These are phyloP conservation scores for Trachelus tabidus DNA, from an alignment of 2,888 invertebrate genomes.

Conservation along the genomic window DNA sequence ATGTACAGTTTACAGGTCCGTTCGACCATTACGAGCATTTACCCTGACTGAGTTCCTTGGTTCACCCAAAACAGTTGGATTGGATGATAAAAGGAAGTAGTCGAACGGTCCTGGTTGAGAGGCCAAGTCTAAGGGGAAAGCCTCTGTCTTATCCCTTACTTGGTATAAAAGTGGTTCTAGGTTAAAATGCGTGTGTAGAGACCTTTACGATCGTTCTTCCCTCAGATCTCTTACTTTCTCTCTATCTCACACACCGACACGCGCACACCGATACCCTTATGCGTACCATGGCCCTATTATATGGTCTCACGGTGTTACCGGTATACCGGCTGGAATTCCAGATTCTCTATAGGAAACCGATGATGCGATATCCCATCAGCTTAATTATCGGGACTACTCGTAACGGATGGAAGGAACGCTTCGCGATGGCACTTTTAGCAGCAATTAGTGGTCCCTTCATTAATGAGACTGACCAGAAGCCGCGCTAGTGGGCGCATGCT, in stretches of 20 bases:
- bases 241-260: not conserved
- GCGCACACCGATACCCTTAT: no score
- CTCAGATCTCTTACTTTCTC: not conserved
- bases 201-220: no score
- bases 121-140: no score
- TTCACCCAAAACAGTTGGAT: no score
- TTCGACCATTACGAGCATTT: slow-evolving; percentile 3
- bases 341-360: not conserved
- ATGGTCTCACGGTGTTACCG: not conserved
- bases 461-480: not conserved
- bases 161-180: no score
- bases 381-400: not conserved
- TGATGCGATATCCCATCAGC: not conserved
- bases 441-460: not conserved
- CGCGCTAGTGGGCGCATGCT: not conserved
- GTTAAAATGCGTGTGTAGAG: no score
- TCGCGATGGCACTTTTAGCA: not conserved
- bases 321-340: not conserved
- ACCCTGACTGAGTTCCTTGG: not conserved
- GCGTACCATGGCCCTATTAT: not conserved
- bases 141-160: no score
- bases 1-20: slow-evolving; percentile 2
- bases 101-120: no score
- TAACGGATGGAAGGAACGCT: not conserved
- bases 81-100: no score